A percentile compares a stretch with the other conserved stretches of the same genome.
Evolutionary conservation across 2,888 invertebrate species (phyloP).

Genomic region (Bibio marci): DNA sequence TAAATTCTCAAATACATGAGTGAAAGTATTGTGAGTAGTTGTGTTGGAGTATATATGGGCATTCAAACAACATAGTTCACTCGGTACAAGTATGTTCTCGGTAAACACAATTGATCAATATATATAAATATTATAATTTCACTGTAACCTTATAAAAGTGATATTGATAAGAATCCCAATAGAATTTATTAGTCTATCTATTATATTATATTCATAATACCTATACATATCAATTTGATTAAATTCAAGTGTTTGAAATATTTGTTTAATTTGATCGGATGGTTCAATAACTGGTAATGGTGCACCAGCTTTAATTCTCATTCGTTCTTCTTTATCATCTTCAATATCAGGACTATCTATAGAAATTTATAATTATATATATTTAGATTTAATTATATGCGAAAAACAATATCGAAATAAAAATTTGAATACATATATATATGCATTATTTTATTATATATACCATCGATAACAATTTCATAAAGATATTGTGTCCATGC

Average conservation of each 20-base stretch:
- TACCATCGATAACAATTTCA: constrained; percentile 17
- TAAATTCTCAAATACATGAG: no score
- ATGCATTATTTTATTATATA: neutral
- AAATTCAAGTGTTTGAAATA: constrained; percentile 25
- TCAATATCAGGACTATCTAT: constrained; percentile 24
- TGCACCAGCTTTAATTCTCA: constrained; percentile 8
- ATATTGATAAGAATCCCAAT: no score
- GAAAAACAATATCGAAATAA: constrained; percentile 20
- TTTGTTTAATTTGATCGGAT: constrained; percentile 20
- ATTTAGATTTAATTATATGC: constrained; percentile 13
- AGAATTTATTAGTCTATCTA: neutral
- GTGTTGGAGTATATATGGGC: no score
- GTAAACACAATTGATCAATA: no score
- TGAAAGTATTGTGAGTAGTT: no score
- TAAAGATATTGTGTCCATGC: constrained; percentile 50
- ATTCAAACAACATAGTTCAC: no score
- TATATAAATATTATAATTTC: no score
- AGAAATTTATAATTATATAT: constrained; percentile 12
- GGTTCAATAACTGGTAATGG: constrained; percentile 16
- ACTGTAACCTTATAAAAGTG: no score
- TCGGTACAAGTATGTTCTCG: no score
- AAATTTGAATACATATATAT: neutral
- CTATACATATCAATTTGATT: constrained; percentile 29
- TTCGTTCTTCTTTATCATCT: constrained; percentile 2
- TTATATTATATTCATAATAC: constrained; percentile 11